Conservation (phyloP, 2,888 invertebrate species). For the Euspilapteryx auroguttella region DNA sequence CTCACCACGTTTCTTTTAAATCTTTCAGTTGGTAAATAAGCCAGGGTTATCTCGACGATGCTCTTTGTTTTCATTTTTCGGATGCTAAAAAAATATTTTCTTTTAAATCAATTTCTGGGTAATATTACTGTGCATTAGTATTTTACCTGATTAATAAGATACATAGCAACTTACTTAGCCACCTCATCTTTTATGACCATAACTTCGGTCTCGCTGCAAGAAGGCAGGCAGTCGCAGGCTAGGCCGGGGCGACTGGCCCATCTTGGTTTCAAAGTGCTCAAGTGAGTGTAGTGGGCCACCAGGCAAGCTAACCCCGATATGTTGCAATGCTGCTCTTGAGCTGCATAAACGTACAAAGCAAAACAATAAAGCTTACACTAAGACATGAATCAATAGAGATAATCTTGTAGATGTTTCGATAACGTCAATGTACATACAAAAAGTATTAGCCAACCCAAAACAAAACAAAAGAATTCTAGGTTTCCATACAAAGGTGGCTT, state of each 20-base stretch:
- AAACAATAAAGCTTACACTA: too few relatives aligned
- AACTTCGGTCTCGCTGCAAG: constrained; percentile 72
- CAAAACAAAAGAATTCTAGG: too few relatives aligned
- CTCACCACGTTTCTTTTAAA: constrained; percentile 68
- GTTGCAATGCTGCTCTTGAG: constrained; percentile 55
- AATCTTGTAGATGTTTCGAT: too few relatives aligned
- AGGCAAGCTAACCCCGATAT: constrained; percentile 68
- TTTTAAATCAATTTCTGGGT: too few relatives aligned
- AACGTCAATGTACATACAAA: too few relatives aligned
- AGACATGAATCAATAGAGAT: too few relatives aligned
- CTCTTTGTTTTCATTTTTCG: constrained; percentile 33
- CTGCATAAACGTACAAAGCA: too few relatives aligned
- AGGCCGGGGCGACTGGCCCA: constrained; percentile 67
- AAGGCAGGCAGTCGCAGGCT: constrained; percentile 69
- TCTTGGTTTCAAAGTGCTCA: constrained; percentile 66
- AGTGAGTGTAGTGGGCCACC: constrained; percentile 58
- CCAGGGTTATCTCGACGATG: constrained; percentile 51
- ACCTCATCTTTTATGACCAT: constrained; percentile 62
- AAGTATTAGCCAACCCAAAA: too few relatives aligned
- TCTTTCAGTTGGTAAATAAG: constrained; percentile 63
- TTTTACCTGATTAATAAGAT: too few relatives aligned
- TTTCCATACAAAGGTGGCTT: too few relatives aligned
- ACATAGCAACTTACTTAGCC: too few relatives aligned
- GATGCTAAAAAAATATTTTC: constrained; percentile 13
- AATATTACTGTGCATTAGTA: too few relatives aligned